Evolutionary conservation across 2,797 vertebrate genomes (phyloP).

Genomic region (Leucoraja ocellata): DNA sequence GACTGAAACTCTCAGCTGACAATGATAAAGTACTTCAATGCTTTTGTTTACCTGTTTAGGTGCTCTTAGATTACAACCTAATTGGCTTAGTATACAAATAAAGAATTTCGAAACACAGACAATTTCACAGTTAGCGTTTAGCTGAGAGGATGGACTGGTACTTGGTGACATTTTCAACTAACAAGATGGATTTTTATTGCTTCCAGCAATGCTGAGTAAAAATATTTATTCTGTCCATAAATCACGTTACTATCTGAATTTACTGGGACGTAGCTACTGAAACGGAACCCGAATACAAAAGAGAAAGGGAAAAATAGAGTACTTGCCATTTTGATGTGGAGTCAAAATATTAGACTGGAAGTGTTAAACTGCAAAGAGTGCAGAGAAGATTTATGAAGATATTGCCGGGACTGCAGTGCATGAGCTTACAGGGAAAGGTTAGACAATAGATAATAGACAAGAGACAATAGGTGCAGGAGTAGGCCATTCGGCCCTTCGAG

Average conservation of each 20-base stretch:
- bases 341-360: background rate
- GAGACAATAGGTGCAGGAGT: too few relatives aligned
- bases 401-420: too few relatives aligned
- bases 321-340: background rate
- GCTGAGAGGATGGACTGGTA: background rate
- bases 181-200: slow-evolving; percentile 30
- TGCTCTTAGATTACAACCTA: background rate
- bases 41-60: background rate
- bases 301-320: background rate
- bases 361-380: background rate
- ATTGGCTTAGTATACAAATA: slow-evolving; percentile 1
- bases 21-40: background rate
- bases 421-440: too few relatives aligned
- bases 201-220: slow-evolving; percentile 9
- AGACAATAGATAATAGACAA: too few relatives aligned
- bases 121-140: background rate
- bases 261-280: background rate
- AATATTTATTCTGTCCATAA: slow-evolving; percentile 25
- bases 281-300: background rate
- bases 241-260: slow-evolving; percentile 23
- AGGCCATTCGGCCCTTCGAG: too few relatives aligned
- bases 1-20: background rate
- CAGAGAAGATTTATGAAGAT: too few relatives aligned
- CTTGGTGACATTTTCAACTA: slow-evolving; percentile 12
- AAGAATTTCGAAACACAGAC: slow-evolving; percentile 5